Conservation (phyloP, 2,113 vertebrate genomes). For the Hippocampus abdominalis region DNA sequence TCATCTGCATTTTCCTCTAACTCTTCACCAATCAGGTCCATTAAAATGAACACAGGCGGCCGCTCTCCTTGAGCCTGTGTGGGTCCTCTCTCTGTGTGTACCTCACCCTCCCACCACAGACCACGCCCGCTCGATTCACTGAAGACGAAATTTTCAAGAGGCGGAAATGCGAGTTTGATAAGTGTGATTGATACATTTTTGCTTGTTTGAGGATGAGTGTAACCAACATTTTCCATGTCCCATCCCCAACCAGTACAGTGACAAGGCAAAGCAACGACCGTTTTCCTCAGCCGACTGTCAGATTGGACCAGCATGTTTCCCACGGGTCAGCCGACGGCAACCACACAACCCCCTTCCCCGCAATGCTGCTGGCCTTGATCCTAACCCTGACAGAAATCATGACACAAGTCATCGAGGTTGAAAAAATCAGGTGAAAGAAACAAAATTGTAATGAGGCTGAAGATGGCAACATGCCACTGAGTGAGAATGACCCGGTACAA, state of each 20-base stretch:
- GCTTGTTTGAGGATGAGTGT: no score
- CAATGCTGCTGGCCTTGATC: background rate
- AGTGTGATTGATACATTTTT: background rate
- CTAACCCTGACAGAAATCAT: background rate
- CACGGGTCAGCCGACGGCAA: background rate
- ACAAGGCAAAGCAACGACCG: no score
- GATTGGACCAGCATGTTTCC: background rate
- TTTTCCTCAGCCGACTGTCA: no score
- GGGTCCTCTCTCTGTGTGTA: background rate
- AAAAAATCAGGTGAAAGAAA: conserved; percentile 1
- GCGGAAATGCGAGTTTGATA: background rate
- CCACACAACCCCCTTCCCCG: background rate
- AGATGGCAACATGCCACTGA: conserved; percentile 9
- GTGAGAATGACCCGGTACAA: conserved; percentile 46
- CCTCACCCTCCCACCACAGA: background rate
- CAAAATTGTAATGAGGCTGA: conserved; percentile 11
- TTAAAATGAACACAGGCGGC: background rate
- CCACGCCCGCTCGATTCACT: background rate
- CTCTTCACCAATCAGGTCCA: background rate
- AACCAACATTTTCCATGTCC: no score
- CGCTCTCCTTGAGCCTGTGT: no score
- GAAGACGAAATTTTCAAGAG: background rate
- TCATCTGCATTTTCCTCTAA: background rate
- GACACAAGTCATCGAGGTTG: background rate
- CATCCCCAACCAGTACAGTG: no score